phyloP scores from a whole-genome alignment of 2,113 vertebrate genomes.

The Amblyopsis rosae region DNA sequence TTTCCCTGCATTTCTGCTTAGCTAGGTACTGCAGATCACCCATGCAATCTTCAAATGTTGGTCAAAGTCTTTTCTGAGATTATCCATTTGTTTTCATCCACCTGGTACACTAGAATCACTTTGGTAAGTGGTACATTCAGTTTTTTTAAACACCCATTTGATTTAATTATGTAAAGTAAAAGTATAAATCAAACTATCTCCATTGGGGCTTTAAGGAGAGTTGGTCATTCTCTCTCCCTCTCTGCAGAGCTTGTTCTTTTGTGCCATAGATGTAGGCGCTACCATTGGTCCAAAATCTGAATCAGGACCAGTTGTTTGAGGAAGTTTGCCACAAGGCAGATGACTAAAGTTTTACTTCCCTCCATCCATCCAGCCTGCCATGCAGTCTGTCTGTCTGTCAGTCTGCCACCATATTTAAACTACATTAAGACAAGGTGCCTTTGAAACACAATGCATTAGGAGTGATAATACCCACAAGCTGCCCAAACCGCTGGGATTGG shows the following conservation, averaged over 20 bases:
- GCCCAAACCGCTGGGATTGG: slow-evolving; percentile 40
- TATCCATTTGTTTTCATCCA: too few relatives aligned
- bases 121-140: too few relatives aligned
- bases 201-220: too few relatives aligned
- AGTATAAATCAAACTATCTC: too few relatives aligned
- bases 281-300: neutral
- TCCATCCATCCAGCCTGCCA: neutral
- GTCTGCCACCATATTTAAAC: slow-evolving; percentile 25
- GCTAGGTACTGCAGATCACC: too few relatives aligned
- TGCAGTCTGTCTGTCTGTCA: neutral
- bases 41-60: too few relatives aligned
- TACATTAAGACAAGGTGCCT: slow-evolving; percentile 45
- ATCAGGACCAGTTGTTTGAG: neutral
- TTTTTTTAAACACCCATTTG: too few relatives aligned
- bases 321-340: neutral
- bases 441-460: slow-evolving; percentile 44
- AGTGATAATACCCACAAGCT: slow-evolving; percentile 34
- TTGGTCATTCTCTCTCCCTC: neutral
- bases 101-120: too few relatives aligned
- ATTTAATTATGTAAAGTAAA: too few relatives aligned
- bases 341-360: slow-evolving; percentile 6
- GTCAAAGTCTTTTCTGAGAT: too few relatives aligned
- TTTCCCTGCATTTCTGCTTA: too few relatives aligned
- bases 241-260: neutral
- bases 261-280: slow-evolving; percentile 1